Evolutionary conservation across 2,888 invertebrate species (phyloP).

Genomic region (Electrophaes corylata): DNA sequence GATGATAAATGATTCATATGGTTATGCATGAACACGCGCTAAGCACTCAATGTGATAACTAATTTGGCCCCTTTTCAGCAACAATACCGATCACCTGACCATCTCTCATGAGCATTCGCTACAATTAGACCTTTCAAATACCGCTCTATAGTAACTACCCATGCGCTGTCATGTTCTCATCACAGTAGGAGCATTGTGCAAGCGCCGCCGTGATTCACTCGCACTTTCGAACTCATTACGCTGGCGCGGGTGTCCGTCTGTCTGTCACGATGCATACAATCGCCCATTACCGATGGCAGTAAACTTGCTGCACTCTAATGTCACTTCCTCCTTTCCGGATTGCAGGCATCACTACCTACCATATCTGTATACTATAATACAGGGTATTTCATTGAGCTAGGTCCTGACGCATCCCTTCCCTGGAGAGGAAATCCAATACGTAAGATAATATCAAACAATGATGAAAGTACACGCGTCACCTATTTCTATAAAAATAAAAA

Average conservation of each 20-base stretch:
- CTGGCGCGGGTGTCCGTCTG: conserved; percentile 31
- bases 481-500: too few relatives aligned
- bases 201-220: conserved; percentile 38
- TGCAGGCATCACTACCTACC: not conserved
- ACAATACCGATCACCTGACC: not conserved
- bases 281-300: conserved; percentile 25
- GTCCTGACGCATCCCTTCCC: too few relatives aligned
- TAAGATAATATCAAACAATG: too few relatives aligned
- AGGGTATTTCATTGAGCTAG: too few relatives aligned
- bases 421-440: too few relatives aligned
- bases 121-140: not conserved
- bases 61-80: too few relatives aligned
- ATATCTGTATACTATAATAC: not conserved
- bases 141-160: not conserved
- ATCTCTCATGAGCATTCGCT: not conserved
- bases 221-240: conserved; percentile 47
- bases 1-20: too few relatives aligned
- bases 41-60: too few relatives aligned
- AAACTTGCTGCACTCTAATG: conserved; percentile 16
- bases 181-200: conserved; percentile 18
- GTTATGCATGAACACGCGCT: too few relatives aligned
- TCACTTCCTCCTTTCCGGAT: conserved; percentile 18
- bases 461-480: too few relatives aligned
- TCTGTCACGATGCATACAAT: conserved; percentile 32
- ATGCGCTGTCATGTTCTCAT: not conserved